phyloP scores from a whole-genome alignment of 1,140 invertebrate genomes.

The Trachymyrmex septentrionalis region DNA sequence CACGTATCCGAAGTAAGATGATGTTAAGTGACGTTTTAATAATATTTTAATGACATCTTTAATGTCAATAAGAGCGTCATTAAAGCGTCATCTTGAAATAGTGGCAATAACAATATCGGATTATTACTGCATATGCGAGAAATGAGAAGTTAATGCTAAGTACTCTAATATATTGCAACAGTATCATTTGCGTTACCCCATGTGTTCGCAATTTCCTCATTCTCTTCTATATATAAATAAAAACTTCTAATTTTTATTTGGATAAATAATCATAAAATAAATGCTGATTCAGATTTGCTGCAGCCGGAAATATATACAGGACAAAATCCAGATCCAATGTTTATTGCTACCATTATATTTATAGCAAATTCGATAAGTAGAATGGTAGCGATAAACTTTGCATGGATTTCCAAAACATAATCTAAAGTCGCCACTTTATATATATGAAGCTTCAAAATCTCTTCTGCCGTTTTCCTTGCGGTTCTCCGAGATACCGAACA shows the following conservation, averaged over 20 bases:
- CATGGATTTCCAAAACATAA: not conserved
- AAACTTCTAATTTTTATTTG: not conserved
- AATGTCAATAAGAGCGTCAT: no score
- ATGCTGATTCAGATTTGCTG: not conserved
- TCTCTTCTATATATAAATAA: not conserved
- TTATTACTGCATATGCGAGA: no score
- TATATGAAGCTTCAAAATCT: slow-evolving; percentile 1
- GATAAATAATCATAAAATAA: not conserved
- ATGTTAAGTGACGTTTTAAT: no score
- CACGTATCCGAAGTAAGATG: no score
- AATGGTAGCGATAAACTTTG: no score
- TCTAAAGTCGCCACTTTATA: slow-evolving; percentile 28
- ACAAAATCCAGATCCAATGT: not conserved
- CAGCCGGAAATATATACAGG: not conserved
- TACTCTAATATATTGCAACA: no score
- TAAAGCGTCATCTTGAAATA: no score
- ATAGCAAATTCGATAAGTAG: not conserved
- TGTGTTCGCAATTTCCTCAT: no score
- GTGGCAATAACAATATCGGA: no score
- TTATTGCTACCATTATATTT: not conserved
- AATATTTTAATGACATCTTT: no score
- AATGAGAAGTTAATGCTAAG: no score
- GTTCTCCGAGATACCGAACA: slow-evolving; percentile 4
- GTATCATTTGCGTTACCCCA: no score
- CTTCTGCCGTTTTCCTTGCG: not conserved